phyloP scores from a whole-genome alignment of 2,113 vertebrate species.

The Bombycilla garrulus region DNA sequence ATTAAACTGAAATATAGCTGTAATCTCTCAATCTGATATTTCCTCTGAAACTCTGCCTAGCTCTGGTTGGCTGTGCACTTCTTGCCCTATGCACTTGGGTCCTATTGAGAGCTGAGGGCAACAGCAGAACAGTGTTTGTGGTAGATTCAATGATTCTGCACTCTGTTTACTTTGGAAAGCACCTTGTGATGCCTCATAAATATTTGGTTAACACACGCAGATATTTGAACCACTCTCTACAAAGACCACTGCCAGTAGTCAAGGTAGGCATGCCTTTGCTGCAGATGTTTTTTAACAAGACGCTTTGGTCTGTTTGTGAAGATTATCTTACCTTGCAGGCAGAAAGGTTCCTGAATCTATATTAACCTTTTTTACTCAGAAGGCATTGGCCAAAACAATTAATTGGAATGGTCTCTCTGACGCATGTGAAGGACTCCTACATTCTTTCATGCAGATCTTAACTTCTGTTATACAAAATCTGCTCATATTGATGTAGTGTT shows the following conservation, averaged over 20 bases:
- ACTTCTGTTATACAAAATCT: neutral
- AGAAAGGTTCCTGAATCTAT: neutral
- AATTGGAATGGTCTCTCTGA: neutral
- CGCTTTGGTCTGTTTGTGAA: neutral
- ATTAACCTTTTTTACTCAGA: neutral
- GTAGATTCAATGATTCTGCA: neutral
- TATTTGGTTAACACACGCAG: neutral
- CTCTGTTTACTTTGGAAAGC: neutral
- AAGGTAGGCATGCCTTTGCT: neutral
- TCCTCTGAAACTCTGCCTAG: neutral
- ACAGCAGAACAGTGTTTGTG: neutral
- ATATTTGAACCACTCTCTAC: neutral
- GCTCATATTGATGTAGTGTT: neutral
- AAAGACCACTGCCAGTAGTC: neutral
- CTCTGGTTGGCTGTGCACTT: neutral
- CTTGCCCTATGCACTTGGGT: neutral
- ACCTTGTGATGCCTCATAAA: neutral
- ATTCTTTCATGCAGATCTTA: neutral
- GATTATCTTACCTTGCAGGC: neutral
- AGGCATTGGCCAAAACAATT: neutral
- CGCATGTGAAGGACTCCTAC: accelerated
- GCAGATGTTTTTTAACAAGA: neutral
- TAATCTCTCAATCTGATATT: neutral
- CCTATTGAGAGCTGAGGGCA: neutral
- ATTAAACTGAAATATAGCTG: neutral